Evolutionary conservation across 2,888 invertebrate genomes (phyloP), one percentile per base, ranked within the genome.

Genomic region (Sabellastarte sp.): DNA sequence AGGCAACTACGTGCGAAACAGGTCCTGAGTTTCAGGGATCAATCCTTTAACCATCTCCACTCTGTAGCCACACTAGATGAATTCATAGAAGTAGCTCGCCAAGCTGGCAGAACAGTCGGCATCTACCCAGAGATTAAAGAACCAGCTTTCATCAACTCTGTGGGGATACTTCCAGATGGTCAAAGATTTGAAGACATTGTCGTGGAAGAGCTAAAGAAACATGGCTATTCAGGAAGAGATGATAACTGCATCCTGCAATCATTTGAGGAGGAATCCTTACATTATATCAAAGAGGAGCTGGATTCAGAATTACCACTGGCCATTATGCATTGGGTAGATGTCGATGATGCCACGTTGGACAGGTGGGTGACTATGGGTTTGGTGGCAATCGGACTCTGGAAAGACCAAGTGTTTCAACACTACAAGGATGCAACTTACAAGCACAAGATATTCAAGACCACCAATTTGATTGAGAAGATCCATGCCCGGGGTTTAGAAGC

Each of bases 81-180:
- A 20, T 59, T 59, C 28, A 61, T 73, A 2, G 15, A 60, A 30
- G 28, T 61, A n/a, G 70, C 64, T 15, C n/a, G n/a, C n/a, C 28
- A 63, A 55, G 61, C 52, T 20, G n/a, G n/a, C n/a, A 29, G 66
- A 15, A 57, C 63, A 2, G 59, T 69, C 15, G 72, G 72, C 2
- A 60, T 73, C 28, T 64, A 72, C 57, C 64, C 63, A 2, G 73
- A 73, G 52, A 61, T 63, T 15, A 73, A 72, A 53, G 64, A 73
- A 32, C 65, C 71, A 5, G 52, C 31, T 0, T 68, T 60, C 59
- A 51, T 68, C 20, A 72, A 72, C 66, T 26, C 55, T 1, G 55
- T 66, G 29, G 41, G 51, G 15, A 62, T 63, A 4, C n/a, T 66
- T 26, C 26, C 30, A 28, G 57, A 59, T n/a, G 65, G 41, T 10